phyloP scores from a whole-genome alignment of 2,888 invertebrate species.

The Habrosyne pyritoides region DNA sequence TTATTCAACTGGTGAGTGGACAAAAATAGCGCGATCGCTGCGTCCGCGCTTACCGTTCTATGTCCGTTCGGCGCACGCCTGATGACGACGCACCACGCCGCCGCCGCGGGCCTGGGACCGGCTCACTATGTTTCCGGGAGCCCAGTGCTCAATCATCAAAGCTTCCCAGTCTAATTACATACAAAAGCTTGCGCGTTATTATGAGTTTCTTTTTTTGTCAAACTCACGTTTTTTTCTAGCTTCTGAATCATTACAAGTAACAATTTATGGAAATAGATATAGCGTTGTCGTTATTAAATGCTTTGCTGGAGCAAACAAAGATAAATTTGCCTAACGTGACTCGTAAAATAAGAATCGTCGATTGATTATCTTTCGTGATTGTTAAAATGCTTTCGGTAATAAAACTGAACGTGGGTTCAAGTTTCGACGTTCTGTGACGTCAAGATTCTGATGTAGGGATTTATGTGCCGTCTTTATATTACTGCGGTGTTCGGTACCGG shows the following conservation, averaged over 20 bases:
- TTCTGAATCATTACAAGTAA: neutral
- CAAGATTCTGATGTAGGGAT: slow-evolving; percentile 53
- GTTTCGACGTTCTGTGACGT: slow-evolving; percentile 37
- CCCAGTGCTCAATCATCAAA: slow-evolving; percentile 42
- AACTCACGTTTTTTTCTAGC: too few species aligned
- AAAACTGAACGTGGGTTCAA: slow-evolving; percentile 44
- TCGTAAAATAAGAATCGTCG: slow-evolving; percentile 22
- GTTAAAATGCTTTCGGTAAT: slow-evolving; percentile 35
- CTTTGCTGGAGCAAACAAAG: neutral
- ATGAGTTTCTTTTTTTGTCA: slow-evolving; percentile 11
- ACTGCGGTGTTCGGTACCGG: slow-evolving; percentile 54
- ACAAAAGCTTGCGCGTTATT: neutral
- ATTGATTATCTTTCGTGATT: slow-evolving; percentile 29
- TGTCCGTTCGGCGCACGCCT: slow-evolving; percentile 40
- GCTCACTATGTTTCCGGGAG: slow-evolving; percentile 67
- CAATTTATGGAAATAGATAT: neutral
- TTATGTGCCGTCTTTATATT: slow-evolving; percentile 53
- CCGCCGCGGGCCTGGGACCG: slow-evolving; percentile 47
- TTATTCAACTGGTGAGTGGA: slow-evolving; percentile 80
- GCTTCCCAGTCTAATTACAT: neutral
- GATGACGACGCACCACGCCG: slow-evolving; percentile 44
- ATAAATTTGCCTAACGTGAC: neutral
- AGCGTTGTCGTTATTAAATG: neutral
- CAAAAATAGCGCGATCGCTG: slow-evolving; percentile 76
- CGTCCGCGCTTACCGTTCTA: slow-evolving; percentile 54